Evolutionary conservation across 1,140 invertebrate genomes (phyloP).

Genomic region (Marisa cornuarietis): DNA sequence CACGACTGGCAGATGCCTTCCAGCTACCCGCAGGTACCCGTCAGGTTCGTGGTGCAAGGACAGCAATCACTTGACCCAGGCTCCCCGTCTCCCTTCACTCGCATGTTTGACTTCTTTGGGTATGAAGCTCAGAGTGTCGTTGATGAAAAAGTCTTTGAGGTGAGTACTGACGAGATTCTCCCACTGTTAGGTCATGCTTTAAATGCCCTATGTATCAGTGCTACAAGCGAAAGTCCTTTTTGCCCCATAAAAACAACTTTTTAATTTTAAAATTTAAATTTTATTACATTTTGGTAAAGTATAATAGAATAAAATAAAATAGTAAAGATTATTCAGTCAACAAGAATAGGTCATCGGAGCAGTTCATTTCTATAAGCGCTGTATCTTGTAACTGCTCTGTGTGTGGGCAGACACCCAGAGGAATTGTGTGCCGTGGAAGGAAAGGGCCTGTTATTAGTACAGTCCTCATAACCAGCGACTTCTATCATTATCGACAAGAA

Average conservation of each 20-base stretch:
- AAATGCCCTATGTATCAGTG: not conserved
- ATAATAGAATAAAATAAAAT: not conserved
- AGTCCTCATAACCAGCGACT: not conserved
- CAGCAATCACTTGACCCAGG: constrained; percentile 10
- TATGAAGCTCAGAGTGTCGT: constrained; percentile 29
- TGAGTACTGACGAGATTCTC: not conserved
- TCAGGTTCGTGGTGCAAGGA: constrained; percentile 32
- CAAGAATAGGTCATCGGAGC: too few relatives aligned
- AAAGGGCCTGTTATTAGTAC: not conserved
- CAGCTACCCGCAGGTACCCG: constrained; percentile 26
- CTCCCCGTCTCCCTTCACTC: constrained; percentile 17
- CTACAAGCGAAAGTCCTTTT: not conserved
- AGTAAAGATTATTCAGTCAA: not conserved
- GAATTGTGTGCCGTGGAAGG: not conserved
- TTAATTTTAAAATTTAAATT: not conserved
- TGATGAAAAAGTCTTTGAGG: constrained; percentile 35
- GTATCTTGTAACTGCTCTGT: not conserved
- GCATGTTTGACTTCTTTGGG: constrained; percentile 38
- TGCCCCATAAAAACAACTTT: not conserved
- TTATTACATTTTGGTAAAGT: not conserved
- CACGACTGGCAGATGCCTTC: constrained; percentile 32
- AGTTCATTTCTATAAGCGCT: too few relatives aligned
- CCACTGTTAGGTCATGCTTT: not conserved
- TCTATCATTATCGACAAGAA: not conserved
- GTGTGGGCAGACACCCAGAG: not conserved